Percentiles rank a stretch among this genome's conserved stretches.
Conservation (phyloP, 2,797 vertebrate genomes). For the Loriculus beryllinus region DNA sequence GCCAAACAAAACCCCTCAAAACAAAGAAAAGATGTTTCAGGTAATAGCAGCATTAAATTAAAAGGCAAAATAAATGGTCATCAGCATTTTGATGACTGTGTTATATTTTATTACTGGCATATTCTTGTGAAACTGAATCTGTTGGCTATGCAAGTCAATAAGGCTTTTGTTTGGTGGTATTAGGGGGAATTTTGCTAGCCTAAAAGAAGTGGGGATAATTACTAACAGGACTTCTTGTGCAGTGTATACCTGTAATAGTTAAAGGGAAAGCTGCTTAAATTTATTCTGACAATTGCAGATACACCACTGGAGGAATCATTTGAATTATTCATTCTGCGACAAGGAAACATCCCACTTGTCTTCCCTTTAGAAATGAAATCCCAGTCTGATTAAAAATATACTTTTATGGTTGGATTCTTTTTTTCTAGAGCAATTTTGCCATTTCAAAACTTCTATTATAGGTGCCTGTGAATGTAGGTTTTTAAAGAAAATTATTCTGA, state of each 20-base stretch:
- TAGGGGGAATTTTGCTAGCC: not conserved
- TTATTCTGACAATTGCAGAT: slow-evolving; percentile 61
- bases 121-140: not conserved
- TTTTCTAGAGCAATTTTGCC: slow-evolving; percentile 6
- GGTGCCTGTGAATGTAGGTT: not conserved
- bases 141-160: not conserved
- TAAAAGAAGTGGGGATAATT: slow-evolving; percentile 29
- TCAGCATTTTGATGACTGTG: not conserved
- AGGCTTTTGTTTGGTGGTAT: not conserved
- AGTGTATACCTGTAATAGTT: slow-evolving; percentile 31
- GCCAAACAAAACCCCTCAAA: not conserved
- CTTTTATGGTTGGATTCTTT: slow-evolving; percentile 8
- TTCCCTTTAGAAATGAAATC: slow-evolving; percentile 57
- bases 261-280: slow-evolving; percentile 48
- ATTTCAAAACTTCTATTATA: slow-evolving; percentile 14
- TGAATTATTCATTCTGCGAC: slow-evolving; percentile 72
- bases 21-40: not conserved
- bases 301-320: slow-evolving; percentile 24
- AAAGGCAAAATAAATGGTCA: not conserved
- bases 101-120: not conserved
- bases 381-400: slow-evolving; percentile 37
- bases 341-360: slow-evolving; percentile 57
- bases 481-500: slow-evolving; percentile 28
- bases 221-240: slow-evolving; percentile 26
- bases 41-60: not conserved